Evolutionary conservation across 2,797 vertebrate species (phyloP).

Genomic region (Melanotaenia nigrans): DNA sequence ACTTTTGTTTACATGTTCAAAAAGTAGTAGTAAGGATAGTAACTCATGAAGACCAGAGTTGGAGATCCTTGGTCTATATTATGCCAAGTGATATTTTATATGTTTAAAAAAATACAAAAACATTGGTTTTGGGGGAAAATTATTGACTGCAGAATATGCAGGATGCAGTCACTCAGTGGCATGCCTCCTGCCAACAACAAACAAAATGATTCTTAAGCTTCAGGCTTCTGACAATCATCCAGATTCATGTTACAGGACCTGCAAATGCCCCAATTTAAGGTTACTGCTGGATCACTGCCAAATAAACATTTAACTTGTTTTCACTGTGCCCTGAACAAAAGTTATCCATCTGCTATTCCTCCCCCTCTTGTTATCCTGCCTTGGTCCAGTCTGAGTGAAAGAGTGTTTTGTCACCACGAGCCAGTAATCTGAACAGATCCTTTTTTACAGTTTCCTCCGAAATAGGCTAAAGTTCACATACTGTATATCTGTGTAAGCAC

Average conservation of each 20-base stretch:
- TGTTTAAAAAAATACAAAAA: too few relatives aligned
- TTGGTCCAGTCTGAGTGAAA: slow-evolving; percentile 58
- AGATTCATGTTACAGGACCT: neutral
- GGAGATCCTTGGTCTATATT: too few relatives aligned
- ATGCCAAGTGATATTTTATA: too few relatives aligned
- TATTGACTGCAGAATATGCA: neutral
- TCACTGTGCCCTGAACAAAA: neutral
- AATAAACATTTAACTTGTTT: neutral
- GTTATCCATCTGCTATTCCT: slow-evolving; percentile 1
- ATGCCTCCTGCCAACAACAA: neutral
- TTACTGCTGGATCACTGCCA: neutral
- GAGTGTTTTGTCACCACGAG: slow-evolving; percentile 68
- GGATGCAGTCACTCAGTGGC: neutral
- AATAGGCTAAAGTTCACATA: slow-evolving; percentile 71
- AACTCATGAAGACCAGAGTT: too few relatives aligned
- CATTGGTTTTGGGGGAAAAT: too few relatives aligned
- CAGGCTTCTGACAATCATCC: neutral
- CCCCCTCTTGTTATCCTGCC: slow-evolving; percentile 8
- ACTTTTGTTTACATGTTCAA: too few relatives aligned
- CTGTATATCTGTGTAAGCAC: slow-evolving; percentile 21
- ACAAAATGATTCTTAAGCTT: too few relatives aligned
- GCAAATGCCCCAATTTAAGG: neutral
- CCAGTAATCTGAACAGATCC: slow-evolving; percentile 66
- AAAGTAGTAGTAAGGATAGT: too few relatives aligned
- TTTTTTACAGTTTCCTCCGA: slow-evolving; percentile 39